Evolutionary conservation across 2,113 vertebrate species (phyloP).

Genomic region (Harpagus bidentatus): DNA sequence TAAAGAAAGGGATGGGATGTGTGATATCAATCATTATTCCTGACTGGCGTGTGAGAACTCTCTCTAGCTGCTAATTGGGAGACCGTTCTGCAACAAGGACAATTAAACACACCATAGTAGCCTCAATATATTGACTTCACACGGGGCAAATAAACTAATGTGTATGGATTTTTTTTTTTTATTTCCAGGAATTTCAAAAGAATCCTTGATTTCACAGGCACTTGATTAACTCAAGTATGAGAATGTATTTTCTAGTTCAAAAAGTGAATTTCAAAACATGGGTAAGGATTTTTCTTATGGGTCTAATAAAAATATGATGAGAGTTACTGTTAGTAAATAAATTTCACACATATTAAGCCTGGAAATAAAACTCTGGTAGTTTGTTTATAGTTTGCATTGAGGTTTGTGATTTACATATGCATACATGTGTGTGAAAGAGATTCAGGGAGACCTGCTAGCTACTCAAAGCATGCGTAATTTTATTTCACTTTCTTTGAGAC

Average conservation of each 20-base stretch:
- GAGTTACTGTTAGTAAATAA: background rate
- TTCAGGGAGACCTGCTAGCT: background rate
- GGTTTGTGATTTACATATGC: background rate
- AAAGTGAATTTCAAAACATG: background rate
- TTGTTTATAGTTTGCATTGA: background rate
- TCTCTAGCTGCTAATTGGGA: background rate
- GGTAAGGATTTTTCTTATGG: background rate
- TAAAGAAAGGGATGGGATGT: background rate
- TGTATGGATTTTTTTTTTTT: background rate
- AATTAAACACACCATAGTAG: background rate
- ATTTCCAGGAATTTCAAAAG: background rate
- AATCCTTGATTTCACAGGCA: background rate
- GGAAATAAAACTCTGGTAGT: background rate
- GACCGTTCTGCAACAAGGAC: background rate
- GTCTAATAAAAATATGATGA: background rate
- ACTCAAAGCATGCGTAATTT: background rate
- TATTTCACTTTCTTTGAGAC: constrained; percentile 7
- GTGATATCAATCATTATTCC: background rate
- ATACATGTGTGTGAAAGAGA: background rate
- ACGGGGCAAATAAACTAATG: background rate
- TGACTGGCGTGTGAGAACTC: background rate
- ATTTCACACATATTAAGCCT: background rate
- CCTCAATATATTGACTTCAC: background rate
- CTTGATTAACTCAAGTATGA: background rate
- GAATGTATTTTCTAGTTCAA: background rate